phyloP scores from a whole-genome alignment of 2,113 vertebrate genomes.

The Tetrax tetrax region DNA sequence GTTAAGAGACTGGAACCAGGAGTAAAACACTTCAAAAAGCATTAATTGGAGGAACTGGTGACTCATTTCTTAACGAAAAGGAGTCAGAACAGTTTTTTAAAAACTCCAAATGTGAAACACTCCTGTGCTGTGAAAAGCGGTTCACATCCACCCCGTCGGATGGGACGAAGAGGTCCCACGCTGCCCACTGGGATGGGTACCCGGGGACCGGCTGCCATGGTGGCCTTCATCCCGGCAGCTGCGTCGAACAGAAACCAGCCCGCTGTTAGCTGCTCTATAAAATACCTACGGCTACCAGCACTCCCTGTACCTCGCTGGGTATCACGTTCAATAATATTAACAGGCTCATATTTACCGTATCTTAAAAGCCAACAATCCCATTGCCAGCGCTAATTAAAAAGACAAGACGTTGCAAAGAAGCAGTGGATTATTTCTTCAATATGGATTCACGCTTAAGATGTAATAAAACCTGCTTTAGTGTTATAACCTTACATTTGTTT shows the following conservation, averaged over 20 bases:
- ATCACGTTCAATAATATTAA: slow-evolving; percentile 50
- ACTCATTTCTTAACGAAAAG: slow-evolving; percentile 54
- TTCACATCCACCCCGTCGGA: slow-evolving; percentile 60
- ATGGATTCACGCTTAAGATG: slow-evolving; percentile 31
- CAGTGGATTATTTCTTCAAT: slow-evolving; percentile 31
- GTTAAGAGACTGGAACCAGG: slow-evolving; percentile 61
- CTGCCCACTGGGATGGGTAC: slow-evolving; percentile 67
- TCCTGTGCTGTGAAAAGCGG: not conserved
- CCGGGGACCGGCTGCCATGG: slow-evolving; percentile 65
- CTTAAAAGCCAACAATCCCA: slow-evolving; percentile 62
- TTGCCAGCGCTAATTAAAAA: slow-evolving; percentile 39
- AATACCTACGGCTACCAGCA: slow-evolving; percentile 74
- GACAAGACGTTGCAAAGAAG: slow-evolving; percentile 43
- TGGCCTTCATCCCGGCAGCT: slow-evolving; percentile 46
- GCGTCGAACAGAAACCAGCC: slow-evolving; percentile 67
- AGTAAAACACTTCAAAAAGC: slow-evolving; percentile 56
- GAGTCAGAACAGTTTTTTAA: slow-evolving; percentile 17
- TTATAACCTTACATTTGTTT: not conserved
- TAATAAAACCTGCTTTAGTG: slow-evolving; percentile 51
- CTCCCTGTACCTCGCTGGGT: slow-evolving; percentile 59
- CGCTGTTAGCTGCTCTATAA: slow-evolving; percentile 68
- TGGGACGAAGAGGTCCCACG: slow-evolving; percentile 55
- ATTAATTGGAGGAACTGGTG: not conserved
- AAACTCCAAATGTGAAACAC: not conserved
- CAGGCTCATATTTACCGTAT: slow-evolving; percentile 50